Evolutionary conservation across 2,797 vertebrate species (phyloP), one percentile per base, ranked within the genome.

Genomic region (Tiaroga cobitis): DNA sequence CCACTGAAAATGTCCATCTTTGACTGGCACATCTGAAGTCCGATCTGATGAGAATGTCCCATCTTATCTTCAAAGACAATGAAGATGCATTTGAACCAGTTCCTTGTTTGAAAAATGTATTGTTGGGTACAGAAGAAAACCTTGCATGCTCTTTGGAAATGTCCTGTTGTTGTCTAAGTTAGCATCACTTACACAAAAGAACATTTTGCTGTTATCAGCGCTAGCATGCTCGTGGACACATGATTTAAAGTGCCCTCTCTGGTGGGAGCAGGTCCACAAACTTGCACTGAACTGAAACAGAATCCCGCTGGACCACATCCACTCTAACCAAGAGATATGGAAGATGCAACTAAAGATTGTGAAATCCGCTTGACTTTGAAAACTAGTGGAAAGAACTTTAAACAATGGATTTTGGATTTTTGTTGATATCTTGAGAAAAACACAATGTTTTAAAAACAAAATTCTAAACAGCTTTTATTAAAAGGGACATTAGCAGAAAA

Each of bases 11-110:
- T 80, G 85, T 81, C 81, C 68, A 68, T 84, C 86, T 88, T 89
- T 88, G 87, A 87, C 87, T 80, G 86, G 77, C 87, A 87, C 89
- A 90, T 88, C 89, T 87, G 83, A 41, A 74, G 82, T 82, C 82
- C 68, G 56, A 88, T 89, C 87, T 83, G 86, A 88, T 85, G 83
- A 89, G 88, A 87, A 67, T 89, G 86, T 90, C 83, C 86, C 74
- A 82, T 84, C 89, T 90, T 90, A 90, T 90, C 89, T 90, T 59
- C 56, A 87, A 88, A 88, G 87, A 88, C 89, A 88, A 88, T 88
- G 85, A 87, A 88, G 84, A 87, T 84, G 87, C 81, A 85, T 88
- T 88, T 82, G 83, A 87, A 88, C 83, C 19, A 49, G 72, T 72
- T 88, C 74, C 75, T 76, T 46, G 76, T 87, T 86, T 85, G 78